Conservation (phyloP, 2,888 invertebrate species). For the Heliconius sara region DNA sequence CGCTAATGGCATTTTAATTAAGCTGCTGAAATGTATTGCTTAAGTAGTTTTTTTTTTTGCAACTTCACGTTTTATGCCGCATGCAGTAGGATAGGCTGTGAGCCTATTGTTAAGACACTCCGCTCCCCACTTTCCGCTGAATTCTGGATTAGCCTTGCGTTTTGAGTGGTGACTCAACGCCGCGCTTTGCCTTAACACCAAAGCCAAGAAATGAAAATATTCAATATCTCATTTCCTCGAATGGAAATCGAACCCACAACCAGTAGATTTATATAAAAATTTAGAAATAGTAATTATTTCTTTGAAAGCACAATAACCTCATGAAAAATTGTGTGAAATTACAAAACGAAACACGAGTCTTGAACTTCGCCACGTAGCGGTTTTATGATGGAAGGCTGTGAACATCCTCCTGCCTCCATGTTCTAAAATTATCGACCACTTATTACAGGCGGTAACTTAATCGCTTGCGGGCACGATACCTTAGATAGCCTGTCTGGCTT, state of each 20-base stretch:
- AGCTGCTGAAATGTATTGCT: constrained; percentile 31
- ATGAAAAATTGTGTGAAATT: constrained; percentile 24
- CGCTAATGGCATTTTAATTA: constrained; percentile 43
- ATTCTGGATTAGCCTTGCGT: no score
- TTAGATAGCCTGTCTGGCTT: constrained; percentile 48
- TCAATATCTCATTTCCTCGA: no score
- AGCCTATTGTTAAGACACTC: no score
- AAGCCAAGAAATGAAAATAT: no score
- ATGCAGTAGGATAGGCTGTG: no score
- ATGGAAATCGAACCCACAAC: no score
- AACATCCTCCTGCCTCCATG: constrained; percentile 56
- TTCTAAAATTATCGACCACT: constrained; percentile 68
- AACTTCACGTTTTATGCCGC: no score
- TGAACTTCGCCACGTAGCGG: constrained; percentile 37
- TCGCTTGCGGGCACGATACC: constrained; percentile 62
- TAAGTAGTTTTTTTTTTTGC: neutral
- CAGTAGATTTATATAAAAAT: constrained; percentile 8
- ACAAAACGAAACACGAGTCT: constrained; percentile 29
- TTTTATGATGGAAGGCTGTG: constrained; percentile 35
- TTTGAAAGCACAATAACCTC: neutral
- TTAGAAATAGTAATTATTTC: neutral
- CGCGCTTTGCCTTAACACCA: no score
- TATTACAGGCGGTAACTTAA: constrained; percentile 65
- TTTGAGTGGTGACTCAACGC: no score
- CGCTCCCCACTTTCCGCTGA: no score